Base-by-base conservation (phyloP, 2,113 vertebrate genomes). In the Parotia lawesii region DNA sequence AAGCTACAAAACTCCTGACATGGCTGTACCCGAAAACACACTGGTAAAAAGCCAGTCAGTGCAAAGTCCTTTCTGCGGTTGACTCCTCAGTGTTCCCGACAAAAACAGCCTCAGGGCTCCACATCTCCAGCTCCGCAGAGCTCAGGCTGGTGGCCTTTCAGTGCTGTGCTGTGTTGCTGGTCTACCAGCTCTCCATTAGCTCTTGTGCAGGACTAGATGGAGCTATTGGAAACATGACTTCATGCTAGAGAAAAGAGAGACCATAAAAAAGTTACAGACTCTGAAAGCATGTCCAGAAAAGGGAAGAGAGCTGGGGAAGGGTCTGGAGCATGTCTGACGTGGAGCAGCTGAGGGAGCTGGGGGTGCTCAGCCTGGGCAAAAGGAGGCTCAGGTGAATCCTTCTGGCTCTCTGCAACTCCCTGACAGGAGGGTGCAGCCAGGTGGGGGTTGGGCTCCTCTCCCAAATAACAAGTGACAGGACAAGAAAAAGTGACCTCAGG, bases 121-220 rank as follows among this genome's bases (percentile, higher is more conserved):
- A 15, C 15, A 8, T 17, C 29, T 69, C 23, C 1, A 2, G 12
- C 69, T 89, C 22, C 3, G 2, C 4, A 0, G 1, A 1, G 3
- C 60, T 77, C 1, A 0, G 18, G 4, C 47, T 1, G 1, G 29
- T 81, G 70, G 35, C 44, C 23, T 76, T 88, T 58, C 23, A 27
- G 10, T 37, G 75, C 42, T 2, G 0, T 0, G 0, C 50, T 28
- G 35, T 42, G 54, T 47, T 88, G 65, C 53, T 64, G 62, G 15
- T 33, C 60, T 57, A 7, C 18, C 28, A 56, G 37, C 33, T 86
- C 33, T 13, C 24, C 0, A 0, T 35, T 21, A 57, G 35, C 48
- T 50, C 31, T 45, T 18, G 3, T 8, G 8, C 31, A 37, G 37
- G n/a, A 35, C 64, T 61, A 27, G 47, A 33, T 29, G 51, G 11